Conservation (phyloP, 2,113 vertebrate genomes). For the Abramis brama region DNA sequence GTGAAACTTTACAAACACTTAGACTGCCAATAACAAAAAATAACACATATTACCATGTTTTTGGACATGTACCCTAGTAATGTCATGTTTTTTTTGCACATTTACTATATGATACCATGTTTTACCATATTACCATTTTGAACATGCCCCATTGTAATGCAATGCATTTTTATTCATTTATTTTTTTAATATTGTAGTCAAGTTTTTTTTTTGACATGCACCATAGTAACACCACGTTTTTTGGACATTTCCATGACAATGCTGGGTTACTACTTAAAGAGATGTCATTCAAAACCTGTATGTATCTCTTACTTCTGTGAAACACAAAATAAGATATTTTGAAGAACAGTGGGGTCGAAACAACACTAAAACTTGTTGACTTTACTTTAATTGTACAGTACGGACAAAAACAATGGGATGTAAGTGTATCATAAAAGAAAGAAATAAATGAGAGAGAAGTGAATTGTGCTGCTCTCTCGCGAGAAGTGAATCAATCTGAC, state of each 20-base stretch:
- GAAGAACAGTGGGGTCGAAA: background rate
- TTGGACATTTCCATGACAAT: background rate
- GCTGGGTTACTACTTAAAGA: background rate
- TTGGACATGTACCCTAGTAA: background rate
- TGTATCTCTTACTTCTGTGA: no score
- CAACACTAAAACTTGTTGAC: background rate
- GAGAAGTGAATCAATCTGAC: no score
- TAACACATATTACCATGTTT: background rate
- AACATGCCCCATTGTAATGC: background rate
- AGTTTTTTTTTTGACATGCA: background rate
- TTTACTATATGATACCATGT: background rate
- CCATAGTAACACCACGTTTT: background rate
- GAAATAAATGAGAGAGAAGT: no score
- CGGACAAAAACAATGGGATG: background rate
- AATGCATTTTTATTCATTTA: background rate
- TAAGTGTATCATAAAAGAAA: no score
- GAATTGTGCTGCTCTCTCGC: no score
- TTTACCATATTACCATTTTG: background rate
- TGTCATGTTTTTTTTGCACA: background rate
- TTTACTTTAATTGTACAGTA: background rate
- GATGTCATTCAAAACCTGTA: background rate
- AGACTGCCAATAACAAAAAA: background rate
- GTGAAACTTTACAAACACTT: background rate
- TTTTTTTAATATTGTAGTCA: background rate
- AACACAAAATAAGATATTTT: no score